Evolutionary conservation across 2,797 vertebrate species (phyloP).

Genomic region (Sardinella longiceps): DNA sequence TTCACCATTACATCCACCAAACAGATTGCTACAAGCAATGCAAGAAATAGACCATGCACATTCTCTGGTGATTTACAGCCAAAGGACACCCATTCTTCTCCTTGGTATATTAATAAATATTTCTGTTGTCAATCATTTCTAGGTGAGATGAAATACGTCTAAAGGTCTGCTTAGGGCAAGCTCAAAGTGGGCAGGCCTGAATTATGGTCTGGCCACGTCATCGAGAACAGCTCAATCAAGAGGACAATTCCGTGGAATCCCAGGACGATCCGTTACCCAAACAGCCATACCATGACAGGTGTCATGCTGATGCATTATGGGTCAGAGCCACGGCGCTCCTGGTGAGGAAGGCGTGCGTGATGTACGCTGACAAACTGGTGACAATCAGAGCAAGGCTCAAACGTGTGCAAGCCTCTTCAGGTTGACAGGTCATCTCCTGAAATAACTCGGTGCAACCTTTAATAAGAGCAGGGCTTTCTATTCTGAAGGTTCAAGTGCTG

Average conservation of each 20-base stretch:
- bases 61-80: neutral
- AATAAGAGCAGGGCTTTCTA: neutral
- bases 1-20: neutral
- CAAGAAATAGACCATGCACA: neutral
- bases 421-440: constrained; percentile 17
- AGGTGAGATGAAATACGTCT: neutral
- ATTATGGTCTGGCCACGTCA: constrained; percentile 17
- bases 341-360: neutral
- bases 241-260: constrained; percentile 26
- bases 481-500: constrained; percentile 1
- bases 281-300: constrained; percentile 30
- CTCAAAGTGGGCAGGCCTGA: constrained; percentile 24
- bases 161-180: neutral
- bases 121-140: neutral
- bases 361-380: neutral
- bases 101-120: constrained; percentile 14
- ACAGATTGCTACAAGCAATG: neutral
- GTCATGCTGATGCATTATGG: constrained; percentile 49
- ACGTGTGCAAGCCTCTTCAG: neutral
- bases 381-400: constrained; percentile 7
- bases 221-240: constrained; percentile 41
- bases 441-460: constrained; percentile 8
- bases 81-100: neutral
- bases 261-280: constrained; percentile 34
- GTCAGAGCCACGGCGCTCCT: constrained; percentile 3